Percentiles rank a stretch among this genome's conserved stretches.
Conservation (phyloP, 2,797 vertebrate species). For the Tokudaia tokunoshimensis region DNA sequence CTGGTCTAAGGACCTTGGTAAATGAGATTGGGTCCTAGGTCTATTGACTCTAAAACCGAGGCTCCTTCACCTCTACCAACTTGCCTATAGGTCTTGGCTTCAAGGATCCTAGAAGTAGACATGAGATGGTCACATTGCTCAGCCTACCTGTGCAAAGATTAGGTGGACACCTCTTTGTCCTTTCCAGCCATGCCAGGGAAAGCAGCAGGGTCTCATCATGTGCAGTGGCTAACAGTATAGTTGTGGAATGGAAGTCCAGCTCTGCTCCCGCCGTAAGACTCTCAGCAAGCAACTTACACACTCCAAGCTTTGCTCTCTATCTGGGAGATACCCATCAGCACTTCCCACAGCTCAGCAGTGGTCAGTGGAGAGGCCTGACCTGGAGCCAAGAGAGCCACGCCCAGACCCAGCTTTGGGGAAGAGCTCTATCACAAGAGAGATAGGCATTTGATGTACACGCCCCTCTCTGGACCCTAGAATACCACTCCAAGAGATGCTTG, state of each 20-base stretch:
- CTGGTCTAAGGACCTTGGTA: background rate
- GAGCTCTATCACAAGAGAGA: background rate
- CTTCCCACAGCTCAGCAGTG: background rate
- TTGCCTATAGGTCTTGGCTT: background rate
- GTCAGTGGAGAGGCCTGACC: background rate
- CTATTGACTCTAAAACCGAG: background rate
- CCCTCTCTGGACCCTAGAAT: background rate
- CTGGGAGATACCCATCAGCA: background rate
- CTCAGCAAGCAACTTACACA: background rate
- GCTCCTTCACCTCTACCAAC: background rate
- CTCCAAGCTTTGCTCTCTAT: background rate
- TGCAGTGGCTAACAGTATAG: background rate
- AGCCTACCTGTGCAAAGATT: background rate
- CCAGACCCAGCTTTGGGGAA: background rate
- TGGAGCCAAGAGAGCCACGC: background rate
- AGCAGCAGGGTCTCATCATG: fast-evolving
- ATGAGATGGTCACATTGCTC: background rate
- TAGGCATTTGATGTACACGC: background rate
- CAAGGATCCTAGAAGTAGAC: background rate
- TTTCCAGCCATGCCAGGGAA: background rate
- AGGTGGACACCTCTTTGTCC: background rate
- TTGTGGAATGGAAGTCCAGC: background rate
- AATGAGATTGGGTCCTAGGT: background rate
- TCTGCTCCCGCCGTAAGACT: background rate
- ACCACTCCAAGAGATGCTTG: background rate